Evolutionary conservation across 1,140 invertebrate species (phyloP).

Genomic region (Cylas formicarius): DNA sequence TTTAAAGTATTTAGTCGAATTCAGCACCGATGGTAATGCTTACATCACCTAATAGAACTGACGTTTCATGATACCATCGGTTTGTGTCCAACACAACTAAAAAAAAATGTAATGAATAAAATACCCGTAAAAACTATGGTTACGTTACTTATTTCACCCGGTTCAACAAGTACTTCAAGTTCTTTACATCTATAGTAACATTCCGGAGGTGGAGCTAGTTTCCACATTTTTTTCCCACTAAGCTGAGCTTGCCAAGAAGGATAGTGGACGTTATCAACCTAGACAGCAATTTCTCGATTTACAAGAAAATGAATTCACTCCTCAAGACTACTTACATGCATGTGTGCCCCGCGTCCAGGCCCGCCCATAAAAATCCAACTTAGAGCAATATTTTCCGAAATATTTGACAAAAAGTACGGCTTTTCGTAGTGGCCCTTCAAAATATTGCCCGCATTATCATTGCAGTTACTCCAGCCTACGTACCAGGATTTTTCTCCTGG

Average conservation of each 20-base stretch:
- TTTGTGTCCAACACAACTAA: constrained; percentile 90
- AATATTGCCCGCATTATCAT: constrained; percentile 64
- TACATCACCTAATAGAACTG: constrained; percentile 75
- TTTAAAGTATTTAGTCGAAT: constrained; percentile 62
- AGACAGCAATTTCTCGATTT: constrained; percentile 12
- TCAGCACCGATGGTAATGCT: constrained; percentile 95
- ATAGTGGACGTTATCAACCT: constrained; percentile 86
- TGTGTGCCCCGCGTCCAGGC: constrained; percentile 83
- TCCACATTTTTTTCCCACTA: constrained; percentile 77
- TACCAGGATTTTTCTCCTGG: constrained; percentile 72
- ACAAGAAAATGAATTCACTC: constrained; percentile 4
- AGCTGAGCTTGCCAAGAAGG: constrained; percentile 95
- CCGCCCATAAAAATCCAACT: constrained; percentile 98
- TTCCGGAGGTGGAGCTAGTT: constrained; percentile 79
- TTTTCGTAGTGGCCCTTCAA: constrained; percentile 72
- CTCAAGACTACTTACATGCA: constrained; percentile 67
- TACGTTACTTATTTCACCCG: constrained; percentile 84
- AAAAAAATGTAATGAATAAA: constrained; percentile 43
- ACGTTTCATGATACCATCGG: constrained; percentile 89
- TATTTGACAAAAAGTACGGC: constrained; percentile 82
- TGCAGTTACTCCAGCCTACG: constrained; percentile 92
- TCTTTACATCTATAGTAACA: constrained; percentile 69
- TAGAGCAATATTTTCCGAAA: constrained; percentile 74
- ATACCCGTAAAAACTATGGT: constrained; percentile 5
- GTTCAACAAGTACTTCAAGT: constrained; percentile 64